These are phyloP conservation scores for Ostrea edulis DNA, from an alignment of 1,140 invertebrate genomes.

Conservation along the genomic window DNA sequence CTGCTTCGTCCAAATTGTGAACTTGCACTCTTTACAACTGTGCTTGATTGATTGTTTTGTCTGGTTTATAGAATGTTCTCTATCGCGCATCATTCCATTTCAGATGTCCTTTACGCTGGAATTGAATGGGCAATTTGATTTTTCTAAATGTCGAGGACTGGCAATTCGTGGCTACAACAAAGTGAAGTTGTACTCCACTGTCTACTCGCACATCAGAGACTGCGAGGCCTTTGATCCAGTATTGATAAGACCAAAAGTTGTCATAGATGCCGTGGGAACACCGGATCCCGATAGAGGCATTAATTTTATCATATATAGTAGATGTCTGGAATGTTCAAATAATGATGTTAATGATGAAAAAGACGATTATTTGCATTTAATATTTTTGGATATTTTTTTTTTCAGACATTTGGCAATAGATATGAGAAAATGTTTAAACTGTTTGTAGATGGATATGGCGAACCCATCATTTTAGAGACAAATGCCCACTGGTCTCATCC, in stretches of 20 bases:
- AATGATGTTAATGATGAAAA: no score
- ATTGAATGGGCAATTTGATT: slow-evolving; percentile 46
- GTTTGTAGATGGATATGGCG: slow-evolving; percentile 44
- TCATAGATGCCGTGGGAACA: slow-evolving; percentile 56
- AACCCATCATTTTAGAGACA: slow-evolving; percentile 41
- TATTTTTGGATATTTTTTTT: neutral
- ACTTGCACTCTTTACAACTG: no score
- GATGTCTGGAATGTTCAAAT: no score
- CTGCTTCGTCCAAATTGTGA: no score
- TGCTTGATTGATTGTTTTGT: no score
- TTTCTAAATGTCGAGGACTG: slow-evolving; percentile 52
- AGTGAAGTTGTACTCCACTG: slow-evolving; percentile 46
- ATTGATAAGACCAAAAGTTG: slow-evolving; percentile 44
- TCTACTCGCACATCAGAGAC: slow-evolving; percentile 49
- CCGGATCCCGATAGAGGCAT: neutral
- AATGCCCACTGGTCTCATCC: slow-evolving; percentile 52
- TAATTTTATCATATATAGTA: no score
- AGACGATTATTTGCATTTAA: no score
- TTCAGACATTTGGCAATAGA: neutral
- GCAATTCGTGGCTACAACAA: slow-evolving; percentile 56
- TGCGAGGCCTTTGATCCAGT: slow-evolving; percentile 54
- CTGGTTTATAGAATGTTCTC: no score
- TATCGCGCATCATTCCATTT: neutral
- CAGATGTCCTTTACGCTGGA: slow-evolving; percentile 47
- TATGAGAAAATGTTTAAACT: neutral